Conservation (phyloP, 1,140 invertebrate genomes). For the Cecropterus lyciades region DNA sequence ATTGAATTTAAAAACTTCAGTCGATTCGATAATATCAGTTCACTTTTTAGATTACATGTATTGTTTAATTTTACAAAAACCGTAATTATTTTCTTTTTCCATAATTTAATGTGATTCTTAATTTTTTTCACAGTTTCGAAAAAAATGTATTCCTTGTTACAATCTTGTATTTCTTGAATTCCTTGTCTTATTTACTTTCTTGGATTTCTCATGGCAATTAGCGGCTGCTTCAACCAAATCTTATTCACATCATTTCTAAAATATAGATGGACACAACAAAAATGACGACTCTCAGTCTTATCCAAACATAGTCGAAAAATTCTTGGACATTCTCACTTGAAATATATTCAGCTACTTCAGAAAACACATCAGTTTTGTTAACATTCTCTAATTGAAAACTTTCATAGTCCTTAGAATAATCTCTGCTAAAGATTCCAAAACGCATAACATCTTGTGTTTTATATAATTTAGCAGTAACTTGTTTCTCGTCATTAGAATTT, state of each 20-base stretch:
- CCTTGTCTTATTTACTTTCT: background rate
- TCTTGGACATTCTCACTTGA: slow-evolving; percentile 63
- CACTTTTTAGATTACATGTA: too few relatives aligned
- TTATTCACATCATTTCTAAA: slow-evolving; percentile 77
- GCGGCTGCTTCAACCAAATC: background rate
- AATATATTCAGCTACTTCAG: slow-evolving; percentile 52
- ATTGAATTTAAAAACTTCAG: too few relatives aligned
- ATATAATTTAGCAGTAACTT: slow-evolving; percentile 46
- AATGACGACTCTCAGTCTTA: slow-evolving; percentile 67
- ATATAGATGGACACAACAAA: slow-evolving; percentile 75
- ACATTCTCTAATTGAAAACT: slow-evolving; percentile 29
- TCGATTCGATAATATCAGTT: too few relatives aligned
- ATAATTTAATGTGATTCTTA: too few relatives aligned
- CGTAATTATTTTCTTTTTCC: too few relatives aligned
- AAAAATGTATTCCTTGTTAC: too few relatives aligned
- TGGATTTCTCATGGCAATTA: background rate
- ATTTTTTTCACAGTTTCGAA: too few relatives aligned
- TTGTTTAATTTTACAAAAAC: too few relatives aligned
- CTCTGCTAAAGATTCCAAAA: slow-evolving; percentile 66
- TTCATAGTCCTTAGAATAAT: slow-evolving; percentile 55
- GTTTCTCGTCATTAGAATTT: slow-evolving; percentile 30
- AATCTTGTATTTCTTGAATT: too few relatives aligned
- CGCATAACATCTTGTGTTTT: slow-evolving; percentile 46
- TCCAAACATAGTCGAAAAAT: slow-evolving; percentile 73
- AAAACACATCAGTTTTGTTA: slow-evolving; percentile 27